Evolutionary conservation across 2,113 vertebrate genomes (phyloP).

Genomic region (Mustela lutreola): DNA sequence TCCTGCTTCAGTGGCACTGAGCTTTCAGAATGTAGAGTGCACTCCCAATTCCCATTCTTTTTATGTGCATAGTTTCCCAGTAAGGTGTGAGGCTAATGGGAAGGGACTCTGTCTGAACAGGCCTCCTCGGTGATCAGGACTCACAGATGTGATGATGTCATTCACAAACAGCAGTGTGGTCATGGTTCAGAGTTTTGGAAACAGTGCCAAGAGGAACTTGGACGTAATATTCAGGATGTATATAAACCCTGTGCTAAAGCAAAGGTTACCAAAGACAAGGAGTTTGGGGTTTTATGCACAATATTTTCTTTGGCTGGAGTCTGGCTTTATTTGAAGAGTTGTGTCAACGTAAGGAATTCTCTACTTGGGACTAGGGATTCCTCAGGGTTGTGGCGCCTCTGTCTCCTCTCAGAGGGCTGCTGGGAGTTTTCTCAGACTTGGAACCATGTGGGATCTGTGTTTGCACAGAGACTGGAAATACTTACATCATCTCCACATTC

Average conservation of each 20-base stretch:
- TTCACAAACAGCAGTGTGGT: neutral
- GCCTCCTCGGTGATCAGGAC: neutral
- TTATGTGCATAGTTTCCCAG: neutral
- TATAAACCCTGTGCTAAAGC: neutral
- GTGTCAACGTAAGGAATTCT: conserved; percentile 24
- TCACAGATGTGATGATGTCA: neutral
- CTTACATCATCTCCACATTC: conserved; percentile 50
- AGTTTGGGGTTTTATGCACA: neutral
- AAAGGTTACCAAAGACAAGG: neutral
- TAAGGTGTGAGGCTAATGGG: neutral
- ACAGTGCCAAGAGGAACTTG: neutral
- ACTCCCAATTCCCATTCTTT: neutral
- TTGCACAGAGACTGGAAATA: conserved; percentile 10
- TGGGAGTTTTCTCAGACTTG: conserved; percentile 31
- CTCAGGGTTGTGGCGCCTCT: neutral
- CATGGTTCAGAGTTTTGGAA: conserved; percentile 26
- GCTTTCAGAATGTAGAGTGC: neutral
- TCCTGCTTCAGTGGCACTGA: neutral
- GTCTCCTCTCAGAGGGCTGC: neutral
- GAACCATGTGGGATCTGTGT: conserved; percentile 44
- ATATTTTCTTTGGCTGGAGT: conserved; percentile 56
- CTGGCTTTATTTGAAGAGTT: conserved; percentile 49
- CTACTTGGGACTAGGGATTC: neutral
- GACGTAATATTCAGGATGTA: neutral
- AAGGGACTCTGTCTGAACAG: neutral